Base-by-base conservation (phyloP, 1,140 invertebrate species). In the Chlorops oryzae region DNA sequence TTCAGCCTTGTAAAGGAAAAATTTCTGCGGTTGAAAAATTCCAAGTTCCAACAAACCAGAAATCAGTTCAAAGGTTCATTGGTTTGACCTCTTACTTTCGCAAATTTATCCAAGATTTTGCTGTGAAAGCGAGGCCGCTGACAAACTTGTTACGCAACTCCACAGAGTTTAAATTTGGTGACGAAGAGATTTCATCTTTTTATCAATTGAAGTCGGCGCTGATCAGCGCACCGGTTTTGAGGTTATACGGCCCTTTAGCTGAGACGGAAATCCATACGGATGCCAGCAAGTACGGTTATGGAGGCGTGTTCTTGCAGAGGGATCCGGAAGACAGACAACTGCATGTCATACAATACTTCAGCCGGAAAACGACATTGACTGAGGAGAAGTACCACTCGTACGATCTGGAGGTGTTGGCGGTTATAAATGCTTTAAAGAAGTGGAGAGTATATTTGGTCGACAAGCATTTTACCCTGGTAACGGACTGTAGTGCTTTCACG, bases 381-480 rank as follows among this genome's bases (percentile, higher is more conserved):
- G 76, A 79, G 58, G 52, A 40, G 21, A 67, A 68, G 34, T 77
- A 69, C 52, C 52, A 57, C 66, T 62, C 47, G 9, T 70, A 63
- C 32, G 72, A 78, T 55, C 53, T 70, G 38, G 75, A 78, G 64
- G 59, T 55, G 37, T 51, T 78, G 5, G 71, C 73, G 4, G 59
- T 77, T 17, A 50, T 77, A 7, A 63, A 65, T 54, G 67, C 70
- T 1, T 57, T 77, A 13, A 56, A 73, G 41, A 61, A 71, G 28
- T 75, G 73, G 47, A 43, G 55, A 48, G 51, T 61, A 17, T 78
- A 73, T 55, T 55, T 78, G 15, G 55, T 68, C 24, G 64, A 64
- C 18, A 68, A 54, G n/a, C n/a, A n/a, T n/a, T n/a, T n/a, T n/a
- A n/a, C n/a, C n/a, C n/a, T n/a, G n/a, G n/a, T n/a, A n/a, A n/a